Conservation (phyloP, 2,113 vertebrate species). For the Brachyistius frenatus region DNA sequence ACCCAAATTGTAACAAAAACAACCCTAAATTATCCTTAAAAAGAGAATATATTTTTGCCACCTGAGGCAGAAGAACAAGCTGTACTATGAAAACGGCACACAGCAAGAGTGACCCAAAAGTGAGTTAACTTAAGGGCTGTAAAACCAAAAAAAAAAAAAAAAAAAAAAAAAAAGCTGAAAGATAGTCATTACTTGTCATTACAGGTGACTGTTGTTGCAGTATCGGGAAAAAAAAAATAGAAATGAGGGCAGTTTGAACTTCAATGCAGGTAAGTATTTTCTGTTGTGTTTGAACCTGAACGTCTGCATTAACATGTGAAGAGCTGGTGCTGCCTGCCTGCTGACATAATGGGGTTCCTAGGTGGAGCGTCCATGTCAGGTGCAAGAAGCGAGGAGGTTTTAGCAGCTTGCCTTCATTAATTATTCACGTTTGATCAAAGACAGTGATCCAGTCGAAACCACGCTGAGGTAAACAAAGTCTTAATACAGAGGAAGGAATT, state of each 20-base stretch:
- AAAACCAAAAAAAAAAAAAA: not conserved
- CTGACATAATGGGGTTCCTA: slow-evolving; percentile 51
- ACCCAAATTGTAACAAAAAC: no score
- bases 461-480: slow-evolving; percentile 23
- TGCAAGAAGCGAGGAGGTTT: slow-evolving; percentile 36
- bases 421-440: slow-evolving; percentile 74
- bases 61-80: slow-evolving; percentile 4
- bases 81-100: not conserved
- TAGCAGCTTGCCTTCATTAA: slow-evolving; percentile 51
- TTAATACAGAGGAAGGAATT: slow-evolving; percentile 10
- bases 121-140: not conserved
- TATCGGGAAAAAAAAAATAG: not conserved
- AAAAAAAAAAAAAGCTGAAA: not conserved
- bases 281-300: not conserved
- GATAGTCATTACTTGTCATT: not conserved
- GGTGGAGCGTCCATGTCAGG: slow-evolving; percentile 41
- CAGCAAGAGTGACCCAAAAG: not conserved
- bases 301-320: slow-evolving; percentile 11
- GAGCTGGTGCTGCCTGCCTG: slow-evolving; percentile 21
- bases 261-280: not conserved
- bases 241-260: not conserved
- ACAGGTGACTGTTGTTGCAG: not conserved
- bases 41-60: not conserved
- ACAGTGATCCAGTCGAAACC: slow-evolving; percentile 46
- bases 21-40: no score